These are phyloP conservation scores for Tolypeutes matacus DNA, from an alignment of 2,797 vertebrate genomes.

Conservation along the genomic window DNA sequence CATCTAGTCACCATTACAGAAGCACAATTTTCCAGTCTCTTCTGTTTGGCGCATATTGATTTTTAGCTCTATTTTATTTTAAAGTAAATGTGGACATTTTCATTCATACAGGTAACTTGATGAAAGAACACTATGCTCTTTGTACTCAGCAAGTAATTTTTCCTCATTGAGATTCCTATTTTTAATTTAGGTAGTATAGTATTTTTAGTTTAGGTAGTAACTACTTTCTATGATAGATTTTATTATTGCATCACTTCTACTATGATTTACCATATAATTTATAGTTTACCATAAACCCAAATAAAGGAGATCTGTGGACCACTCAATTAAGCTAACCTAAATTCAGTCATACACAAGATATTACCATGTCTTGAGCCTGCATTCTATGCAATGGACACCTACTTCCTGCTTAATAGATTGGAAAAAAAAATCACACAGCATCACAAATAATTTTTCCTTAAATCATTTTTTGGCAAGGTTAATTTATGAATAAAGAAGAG, in stretches of 20 bases:
- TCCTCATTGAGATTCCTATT: constrained; percentile 16
- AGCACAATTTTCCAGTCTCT: constrained; percentile 69
- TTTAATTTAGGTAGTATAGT: constrained; percentile 50
- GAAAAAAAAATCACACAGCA: constrained; percentile 5
- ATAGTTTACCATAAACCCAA: constrained; percentile 36
- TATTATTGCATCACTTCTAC: constrained; percentile 2
- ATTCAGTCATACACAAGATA: neutral
- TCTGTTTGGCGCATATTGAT: constrained; percentile 75
- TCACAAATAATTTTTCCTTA: neutral
- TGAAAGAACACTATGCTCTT: constrained; percentile 16
- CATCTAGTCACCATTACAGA: constrained; percentile 76
- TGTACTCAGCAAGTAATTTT: constrained; percentile 35
- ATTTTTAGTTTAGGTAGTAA: constrained; percentile 48
- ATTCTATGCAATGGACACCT: neutral
- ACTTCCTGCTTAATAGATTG: neutral
- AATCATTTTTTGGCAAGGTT: constrained; percentile 20
- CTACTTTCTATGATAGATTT: constrained; percentile 22
- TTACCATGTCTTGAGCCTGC: neutral
- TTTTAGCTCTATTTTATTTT: constrained; percentile 77
- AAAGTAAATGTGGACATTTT: constrained; percentile 65
- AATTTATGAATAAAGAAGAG: constrained; percentile 60
- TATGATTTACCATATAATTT: no score
- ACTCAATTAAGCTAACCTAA: constrained; percentile 43
- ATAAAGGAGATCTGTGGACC: constrained; percentile 27
- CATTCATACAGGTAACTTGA: constrained; percentile 52